These are phyloP conservation scores for Ceratitis capitata DNA, from an alignment of 1,140 invertebrate genomes.

Conservation along the genomic window DNA sequence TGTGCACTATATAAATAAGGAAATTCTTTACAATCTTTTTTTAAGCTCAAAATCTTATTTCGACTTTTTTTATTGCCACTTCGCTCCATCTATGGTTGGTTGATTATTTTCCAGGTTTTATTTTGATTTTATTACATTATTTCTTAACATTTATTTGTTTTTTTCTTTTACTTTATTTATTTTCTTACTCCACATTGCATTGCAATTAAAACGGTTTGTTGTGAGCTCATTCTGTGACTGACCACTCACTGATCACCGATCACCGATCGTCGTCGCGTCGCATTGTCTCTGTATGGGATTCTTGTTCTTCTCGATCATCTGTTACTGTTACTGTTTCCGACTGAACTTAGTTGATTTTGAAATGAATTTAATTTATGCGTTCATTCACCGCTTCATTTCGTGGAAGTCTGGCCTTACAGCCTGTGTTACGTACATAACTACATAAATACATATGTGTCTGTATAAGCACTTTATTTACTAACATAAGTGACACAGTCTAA, in stretches of 20 bases:
- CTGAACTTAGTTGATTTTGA: conserved; percentile 9
- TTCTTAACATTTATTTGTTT: neutral
- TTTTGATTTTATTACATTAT: conserved; percentile 1
- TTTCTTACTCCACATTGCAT: neutral
- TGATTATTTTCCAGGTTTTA: neutral
- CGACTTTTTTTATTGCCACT: neutral
- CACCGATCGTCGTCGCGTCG: no score
- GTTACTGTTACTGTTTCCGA: neutral
- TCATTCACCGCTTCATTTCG: neutral
- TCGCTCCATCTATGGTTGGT: neutral
- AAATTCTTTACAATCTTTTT: neutral
- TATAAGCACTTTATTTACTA: no score
- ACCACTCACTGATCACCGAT: conserved; percentile 1
- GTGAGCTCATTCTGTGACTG: conserved; percentile 10
- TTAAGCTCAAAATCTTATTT: neutral
- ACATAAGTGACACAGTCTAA: neutral
- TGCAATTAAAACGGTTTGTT: conserved; percentile 18
- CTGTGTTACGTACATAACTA: neutral
- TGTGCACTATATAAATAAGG: neutral
- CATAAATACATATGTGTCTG: neutral
- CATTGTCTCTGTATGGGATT: neutral
- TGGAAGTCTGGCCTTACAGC: neutral
- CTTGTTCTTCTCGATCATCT: neutral
- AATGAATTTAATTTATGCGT: conserved; percentile 26
- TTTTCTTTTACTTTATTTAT: neutral